Evolutionary conservation across 2,113 vertebrate genomes (phyloP), one percentile per base, ranked within the genome.

Genomic region (Lasiurus cinereus): DNA sequence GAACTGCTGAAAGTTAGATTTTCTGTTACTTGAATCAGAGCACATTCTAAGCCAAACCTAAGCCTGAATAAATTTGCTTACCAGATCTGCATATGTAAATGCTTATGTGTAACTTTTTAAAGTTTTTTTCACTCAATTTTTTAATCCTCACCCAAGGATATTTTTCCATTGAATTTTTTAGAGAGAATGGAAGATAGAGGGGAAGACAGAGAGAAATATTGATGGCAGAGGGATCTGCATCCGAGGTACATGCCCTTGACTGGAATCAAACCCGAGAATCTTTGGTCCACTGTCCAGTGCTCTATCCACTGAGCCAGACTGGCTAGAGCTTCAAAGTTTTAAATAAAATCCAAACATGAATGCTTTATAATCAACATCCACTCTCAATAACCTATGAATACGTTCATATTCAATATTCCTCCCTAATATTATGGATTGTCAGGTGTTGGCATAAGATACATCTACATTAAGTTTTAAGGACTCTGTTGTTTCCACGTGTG

Each of bases 11-110:
- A 90, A 50, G 13, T 33, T 86, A 59, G 31, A 67, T 52, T 90
- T 93, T 85, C 56, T 90, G 16, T 79, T 66, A 31, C 80, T 90
- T 69, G 36, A 59, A 74, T 93, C 48, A 93, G 31, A 74, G 39
- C 6, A 73, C 56, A 85, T 24, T 74, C 56, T n/a, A 27, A 74
- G 33, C 56, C 85, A 48, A 89, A 86, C 6, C 2, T 54, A 56
- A 74, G 12, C 6, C 67, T 66, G 43, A 74, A 59, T n/a, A 67
- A 85, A 85, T 43, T 69, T 67, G n/a, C 24, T 69, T 76, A 74
- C 79, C 36, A 82, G 48, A 29, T 29, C 54, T 86, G 74, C 39
- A 62, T 86, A 62, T 29, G 27, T 74, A 95, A 90, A 82, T 86
- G 22, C 59, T 84, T 80, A 84, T 62, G 78, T 90, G 67, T 59